phyloP scores from a whole-genome alignment of 2,113 vertebrate genomes.

The Hylia prasina region DNA sequence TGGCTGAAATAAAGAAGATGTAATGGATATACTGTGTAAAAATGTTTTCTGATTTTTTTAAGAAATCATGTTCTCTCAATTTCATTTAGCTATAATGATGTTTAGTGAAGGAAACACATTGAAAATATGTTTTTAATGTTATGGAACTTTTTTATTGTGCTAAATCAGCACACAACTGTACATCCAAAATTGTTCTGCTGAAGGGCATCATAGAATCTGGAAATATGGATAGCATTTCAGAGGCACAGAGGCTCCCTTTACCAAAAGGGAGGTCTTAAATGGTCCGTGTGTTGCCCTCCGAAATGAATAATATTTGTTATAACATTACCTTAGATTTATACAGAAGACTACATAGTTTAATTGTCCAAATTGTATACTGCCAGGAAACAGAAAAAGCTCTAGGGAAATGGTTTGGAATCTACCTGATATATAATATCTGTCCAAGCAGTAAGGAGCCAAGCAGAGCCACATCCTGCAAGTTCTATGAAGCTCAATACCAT shows the following conservation, averaged over 20 bases:
- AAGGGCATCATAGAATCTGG: background rate
- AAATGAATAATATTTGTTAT: background rate
- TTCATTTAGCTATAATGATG: background rate
- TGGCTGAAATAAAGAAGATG: background rate
- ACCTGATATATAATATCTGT: background rate
- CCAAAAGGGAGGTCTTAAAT: background rate
- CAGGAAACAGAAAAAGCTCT: background rate
- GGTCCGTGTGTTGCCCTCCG: background rate
- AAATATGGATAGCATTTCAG: background rate
- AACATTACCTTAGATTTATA: background rate
- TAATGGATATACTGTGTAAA: background rate
- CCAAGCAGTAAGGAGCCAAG: background rate
- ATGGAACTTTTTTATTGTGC: background rate
- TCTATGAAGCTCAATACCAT: background rate
- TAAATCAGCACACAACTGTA: background rate
- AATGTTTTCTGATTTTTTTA: background rate
- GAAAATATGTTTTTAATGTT: background rate
- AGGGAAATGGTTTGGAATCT: background rate
- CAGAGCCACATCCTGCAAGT: background rate
- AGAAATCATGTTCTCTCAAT: background rate
- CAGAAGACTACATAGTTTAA: background rate
- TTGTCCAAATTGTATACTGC: fast-evolving
- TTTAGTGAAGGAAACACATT: background rate
- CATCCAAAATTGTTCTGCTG: background rate
- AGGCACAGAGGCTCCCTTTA: background rate